These are phyloP conservation scores for Wiebesia pumilae DNA, from an alignment of 1,140 invertebrate species.

Conservation along the genomic window DNA sequence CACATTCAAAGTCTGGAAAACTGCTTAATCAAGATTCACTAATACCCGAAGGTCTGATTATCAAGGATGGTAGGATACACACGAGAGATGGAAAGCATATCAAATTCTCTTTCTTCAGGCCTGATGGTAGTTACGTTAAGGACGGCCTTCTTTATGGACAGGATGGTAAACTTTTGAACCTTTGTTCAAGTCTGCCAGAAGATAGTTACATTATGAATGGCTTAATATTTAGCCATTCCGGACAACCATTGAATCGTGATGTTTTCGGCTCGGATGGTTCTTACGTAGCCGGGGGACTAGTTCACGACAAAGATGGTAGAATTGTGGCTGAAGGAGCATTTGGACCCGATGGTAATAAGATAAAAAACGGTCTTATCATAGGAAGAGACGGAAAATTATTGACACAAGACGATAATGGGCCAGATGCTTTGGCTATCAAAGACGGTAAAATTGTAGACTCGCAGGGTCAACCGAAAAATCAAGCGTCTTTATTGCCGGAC, in stretches of 20 bases:
- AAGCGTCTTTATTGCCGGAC: conserved; percentile 67
- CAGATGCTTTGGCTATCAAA: conserved; percentile 64
- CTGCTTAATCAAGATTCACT: conserved; percentile 68
- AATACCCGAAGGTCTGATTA: conserved; percentile 66
- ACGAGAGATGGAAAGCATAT: conserved; percentile 67
- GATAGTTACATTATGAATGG: conserved; percentile 69
- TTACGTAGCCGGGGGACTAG: conserved; percentile 66
- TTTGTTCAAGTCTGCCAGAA: conserved; percentile 64
- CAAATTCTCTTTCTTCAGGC: conserved; percentile 68
- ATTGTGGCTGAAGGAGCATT: conserved; percentile 66
- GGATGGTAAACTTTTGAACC: conserved; percentile 65
- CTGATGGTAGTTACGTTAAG: conserved; percentile 69
- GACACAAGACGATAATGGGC: conserved; percentile 69
- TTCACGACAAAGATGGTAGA: conserved; percentile 66
- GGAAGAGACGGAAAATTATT: conserved; percentile 67
- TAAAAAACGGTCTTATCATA: conserved; percentile 68
- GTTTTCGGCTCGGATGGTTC: conserved; percentile 71
- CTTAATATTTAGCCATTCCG: conserved; percentile 65
- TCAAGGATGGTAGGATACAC: conserved; percentile 68
- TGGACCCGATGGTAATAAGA: conserved; percentile 69
- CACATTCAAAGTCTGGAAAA: conserved; percentile 69
- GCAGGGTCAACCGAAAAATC: conserved; percentile 64
- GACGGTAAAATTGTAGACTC: conserved; percentile 70
- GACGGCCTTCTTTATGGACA: conserved; percentile 69
- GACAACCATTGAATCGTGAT: conserved; percentile 64